phyloP scores from a whole-genome alignment of 2,888 invertebrate genomes.

The Onthophagus sagittarius region DNA sequence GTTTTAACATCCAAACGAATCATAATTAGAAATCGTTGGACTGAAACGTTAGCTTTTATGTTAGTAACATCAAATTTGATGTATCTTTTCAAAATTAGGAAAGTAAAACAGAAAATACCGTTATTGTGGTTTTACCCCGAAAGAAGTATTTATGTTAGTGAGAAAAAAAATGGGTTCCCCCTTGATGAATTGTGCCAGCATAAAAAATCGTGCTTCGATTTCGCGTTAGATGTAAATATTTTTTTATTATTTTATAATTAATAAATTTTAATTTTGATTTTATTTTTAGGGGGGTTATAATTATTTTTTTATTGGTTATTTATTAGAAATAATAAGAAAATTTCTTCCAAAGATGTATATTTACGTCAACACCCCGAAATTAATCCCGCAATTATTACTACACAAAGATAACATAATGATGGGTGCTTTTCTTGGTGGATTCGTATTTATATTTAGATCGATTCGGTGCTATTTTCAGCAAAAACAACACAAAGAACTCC shows the following conservation, averaged over 20 bases:
- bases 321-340: constrained; percentile 32
- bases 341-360: constrained; percentile 29
- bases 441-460: constrained; percentile 39
- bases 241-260: background rate
- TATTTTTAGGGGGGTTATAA: constrained; percentile 33
- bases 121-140: constrained; percentile 36
- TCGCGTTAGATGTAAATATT: constrained; percentile 21
- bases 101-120: constrained; percentile 21
- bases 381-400: constrained; percentile 28
- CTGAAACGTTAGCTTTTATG: constrained; percentile 35
- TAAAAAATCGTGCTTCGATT: constrained; percentile 23
- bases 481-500: constrained; percentile 47
- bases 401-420: constrained; percentile 34
- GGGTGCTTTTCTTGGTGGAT: constrained; percentile 38
- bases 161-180: constrained; percentile 16
- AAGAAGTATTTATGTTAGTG: constrained; percentile 9
- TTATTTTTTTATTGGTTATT: constrained; percentile 36
- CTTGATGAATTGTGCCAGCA: constrained; percentile 19
- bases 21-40: constrained; percentile 26
- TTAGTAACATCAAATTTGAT: constrained; percentile 31
- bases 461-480: constrained; percentile 51
- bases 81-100: constrained; percentile 29
- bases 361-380: constrained; percentile 27
- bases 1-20: constrained; percentile 26
- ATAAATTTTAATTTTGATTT: background rate